Percentiles rank a stretch among this genome's conserved stretches.
Evolutionary conservation across 1,140 invertebrate genomes (phyloP).

Genomic region (Pteromalus puparum): DNA sequence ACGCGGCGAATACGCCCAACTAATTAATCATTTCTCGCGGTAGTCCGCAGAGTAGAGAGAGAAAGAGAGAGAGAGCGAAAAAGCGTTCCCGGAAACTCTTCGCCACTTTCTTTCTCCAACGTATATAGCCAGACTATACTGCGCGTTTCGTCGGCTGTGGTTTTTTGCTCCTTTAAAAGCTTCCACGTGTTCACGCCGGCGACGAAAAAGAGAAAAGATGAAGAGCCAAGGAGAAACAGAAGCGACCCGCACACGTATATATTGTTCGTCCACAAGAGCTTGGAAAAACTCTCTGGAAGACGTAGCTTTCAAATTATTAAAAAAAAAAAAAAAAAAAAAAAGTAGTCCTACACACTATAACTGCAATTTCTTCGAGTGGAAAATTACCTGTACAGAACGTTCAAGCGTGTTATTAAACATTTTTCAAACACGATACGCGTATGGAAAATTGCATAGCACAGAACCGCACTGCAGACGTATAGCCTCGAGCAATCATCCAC

Average conservation of each 20-base stretch:
- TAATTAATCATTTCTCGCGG: slow-evolving; percentile 39
- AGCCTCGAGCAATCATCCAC: too few relatives aligned
- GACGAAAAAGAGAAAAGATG: neutral
- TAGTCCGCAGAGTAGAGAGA: neutral
- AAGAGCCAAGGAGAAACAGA: neutral
- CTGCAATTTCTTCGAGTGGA: too few relatives aligned
- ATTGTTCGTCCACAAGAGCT: neutral
- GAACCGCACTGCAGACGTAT: too few relatives aligned
- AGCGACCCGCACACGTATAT: neutral
- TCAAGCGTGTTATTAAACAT: too few relatives aligned
- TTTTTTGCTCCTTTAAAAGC: slow-evolving; percentile 39
- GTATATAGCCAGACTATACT: neutral
- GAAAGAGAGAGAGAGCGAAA: neutral
- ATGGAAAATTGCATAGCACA: too few relatives aligned
- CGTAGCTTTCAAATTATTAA: too few relatives aligned
- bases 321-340: too few relatives aligned
- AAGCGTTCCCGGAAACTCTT: neutral
- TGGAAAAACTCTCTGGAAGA: neutral
- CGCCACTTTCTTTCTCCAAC: neutral
- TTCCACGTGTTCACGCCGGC: slow-evolving; percentile 19
- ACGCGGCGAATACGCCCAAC: neutral
- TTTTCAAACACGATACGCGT: too few relatives aligned
- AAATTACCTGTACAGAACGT: too few relatives aligned
- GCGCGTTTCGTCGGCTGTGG: neutral
- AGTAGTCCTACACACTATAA: too few relatives aligned